A percentile compares a stretch with the other conserved stretches of the same genome.
Conservation (phyloP, 2,888 invertebrate species). For the Acleris literana region DNA sequence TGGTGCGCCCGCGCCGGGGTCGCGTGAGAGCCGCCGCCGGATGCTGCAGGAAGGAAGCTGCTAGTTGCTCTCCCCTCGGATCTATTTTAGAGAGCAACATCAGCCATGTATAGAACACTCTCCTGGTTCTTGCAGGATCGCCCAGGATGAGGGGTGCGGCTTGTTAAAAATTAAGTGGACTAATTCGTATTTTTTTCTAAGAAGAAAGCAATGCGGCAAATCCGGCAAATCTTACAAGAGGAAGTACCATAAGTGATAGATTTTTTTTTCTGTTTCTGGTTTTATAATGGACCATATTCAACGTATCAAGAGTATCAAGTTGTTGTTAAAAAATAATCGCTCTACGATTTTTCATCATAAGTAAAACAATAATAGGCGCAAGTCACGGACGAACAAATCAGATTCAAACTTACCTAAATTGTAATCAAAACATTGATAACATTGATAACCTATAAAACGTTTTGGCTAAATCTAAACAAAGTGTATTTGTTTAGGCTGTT, state of each 20-base stretch:
- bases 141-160: slow-evolving; percentile 31
- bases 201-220: not conserved
- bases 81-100: slow-evolving; percentile 80
- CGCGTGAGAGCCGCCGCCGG: slow-evolving; percentile 80
- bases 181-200: not conserved
- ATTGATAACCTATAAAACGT: too few species aligned
- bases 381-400: not conserved
- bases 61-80: slow-evolving; percentile 81
- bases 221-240: not conserved
- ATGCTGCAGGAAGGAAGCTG: slow-evolving; percentile 82
- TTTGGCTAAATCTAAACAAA: too few species aligned
- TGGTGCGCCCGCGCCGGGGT: slow-evolving; percentile 55
- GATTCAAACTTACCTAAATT: not conserved
- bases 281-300: too few species aligned
- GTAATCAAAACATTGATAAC: not conserved
- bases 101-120: slow-evolving; percentile 63
- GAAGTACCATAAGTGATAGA: too few species aligned
- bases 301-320: too few species aligned
- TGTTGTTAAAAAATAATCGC: too few species aligned
- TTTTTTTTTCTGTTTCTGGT: too few species aligned
- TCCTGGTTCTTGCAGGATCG: slow-evolving; percentile 42
- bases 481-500: too few species aligned
- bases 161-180: slow-evolving; percentile 9
- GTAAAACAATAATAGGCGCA: too few species aligned
- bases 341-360: too few species aligned